Evolutionary conservation across 2,888 invertebrate genomes (phyloP).

Genomic region (Neoitamus cyanurus): DNA sequence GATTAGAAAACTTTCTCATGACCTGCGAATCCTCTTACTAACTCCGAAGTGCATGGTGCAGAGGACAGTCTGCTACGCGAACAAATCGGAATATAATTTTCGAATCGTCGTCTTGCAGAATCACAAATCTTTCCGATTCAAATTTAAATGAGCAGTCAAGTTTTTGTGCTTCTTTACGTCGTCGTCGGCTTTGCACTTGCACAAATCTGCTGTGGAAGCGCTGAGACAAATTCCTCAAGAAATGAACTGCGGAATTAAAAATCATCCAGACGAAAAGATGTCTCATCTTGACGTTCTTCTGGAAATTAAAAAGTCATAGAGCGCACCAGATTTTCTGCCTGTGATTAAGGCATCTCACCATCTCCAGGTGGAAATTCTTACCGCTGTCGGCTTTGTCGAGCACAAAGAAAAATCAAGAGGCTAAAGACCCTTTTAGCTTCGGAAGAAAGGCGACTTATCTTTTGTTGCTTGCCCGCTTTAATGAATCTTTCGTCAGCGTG

Average conservation of each 20-base stretch:
- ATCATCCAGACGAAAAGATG: conserved; percentile 7
- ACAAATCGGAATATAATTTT: neutral
- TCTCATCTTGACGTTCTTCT: neutral
- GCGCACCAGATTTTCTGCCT: conserved; percentile 1
- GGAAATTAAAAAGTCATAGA: conserved; percentile 29
- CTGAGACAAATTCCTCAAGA: neutral
- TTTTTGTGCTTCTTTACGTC: neutral
- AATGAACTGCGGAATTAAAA: conserved; percentile 30
- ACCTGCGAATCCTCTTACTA: neutral
- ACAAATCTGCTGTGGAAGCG: neutral
- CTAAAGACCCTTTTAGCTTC: conserved; percentile 11
- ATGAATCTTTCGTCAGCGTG: neutral
- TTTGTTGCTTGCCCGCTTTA: conserved; percentile 4
- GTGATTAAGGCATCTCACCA: neutral
- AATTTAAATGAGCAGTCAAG: neutral
- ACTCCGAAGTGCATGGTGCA: neutral
- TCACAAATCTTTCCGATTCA: neutral
- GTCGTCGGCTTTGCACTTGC: too few relatives aligned
- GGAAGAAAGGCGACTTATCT: conserved; percentile 2
- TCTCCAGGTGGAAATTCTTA: conserved; percentile 9
- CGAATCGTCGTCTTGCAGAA: neutral
- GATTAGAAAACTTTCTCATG: neutral
- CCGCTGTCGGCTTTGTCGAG: neutral
- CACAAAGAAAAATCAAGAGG: neutral
- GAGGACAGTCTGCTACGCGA: neutral